Evolutionary conservation across 2,888 invertebrate species (phyloP).

Genomic region (Leptopilina syphax): DNA sequence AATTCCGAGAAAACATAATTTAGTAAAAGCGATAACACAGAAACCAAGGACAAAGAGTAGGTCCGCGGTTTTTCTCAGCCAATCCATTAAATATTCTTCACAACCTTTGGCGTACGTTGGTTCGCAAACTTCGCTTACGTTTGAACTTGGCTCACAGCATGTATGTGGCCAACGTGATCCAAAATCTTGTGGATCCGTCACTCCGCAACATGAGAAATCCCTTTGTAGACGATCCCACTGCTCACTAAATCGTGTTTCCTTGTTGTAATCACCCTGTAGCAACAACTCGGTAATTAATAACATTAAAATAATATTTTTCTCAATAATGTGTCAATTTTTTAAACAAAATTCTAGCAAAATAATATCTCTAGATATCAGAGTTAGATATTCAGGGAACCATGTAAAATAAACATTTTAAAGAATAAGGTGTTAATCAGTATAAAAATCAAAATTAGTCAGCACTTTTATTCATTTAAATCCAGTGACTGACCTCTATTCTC

Average conservation of each 20-base stretch:
- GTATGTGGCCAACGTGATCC: slow-evolving; percentile 69
- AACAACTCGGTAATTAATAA: background rate
- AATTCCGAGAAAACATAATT: slow-evolving; percentile 92
- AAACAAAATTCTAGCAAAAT: too few relatives aligned
- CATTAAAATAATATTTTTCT: too few relatives aligned
- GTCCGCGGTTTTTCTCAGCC: slow-evolving; percentile 89
- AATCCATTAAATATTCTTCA: slow-evolving; percentile 84
- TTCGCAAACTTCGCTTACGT: slow-evolving; percentile 66
- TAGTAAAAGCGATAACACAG: slow-evolving; percentile 92
- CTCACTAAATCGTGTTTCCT: slow-evolving; percentile 84
- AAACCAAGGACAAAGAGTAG: slow-evolving; percentile 89
- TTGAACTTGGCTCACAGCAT: slow-evolving; percentile 66
- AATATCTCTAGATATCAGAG: too few relatives aligned
- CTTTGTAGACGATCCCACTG: slow-evolving; percentile 88
- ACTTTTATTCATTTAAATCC: too few relatives aligned
- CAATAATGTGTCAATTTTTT: too few relatives aligned
- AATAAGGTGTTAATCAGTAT: too few relatives aligned
- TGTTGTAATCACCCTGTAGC: slow-evolving; percentile 84
- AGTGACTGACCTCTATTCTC: too few relatives aligned
- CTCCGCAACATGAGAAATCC: slow-evolving; percentile 88
- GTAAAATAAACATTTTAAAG: too few relatives aligned
- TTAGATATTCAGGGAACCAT: too few relatives aligned
- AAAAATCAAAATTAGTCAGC: too few relatives aligned
- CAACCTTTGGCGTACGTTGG: slow-evolving; percentile 80
- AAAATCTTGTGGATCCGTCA: slow-evolving; percentile 80